Conservation (phyloP, 2,888 invertebrate species). For the Cyrtodaria siliqua region DNA sequence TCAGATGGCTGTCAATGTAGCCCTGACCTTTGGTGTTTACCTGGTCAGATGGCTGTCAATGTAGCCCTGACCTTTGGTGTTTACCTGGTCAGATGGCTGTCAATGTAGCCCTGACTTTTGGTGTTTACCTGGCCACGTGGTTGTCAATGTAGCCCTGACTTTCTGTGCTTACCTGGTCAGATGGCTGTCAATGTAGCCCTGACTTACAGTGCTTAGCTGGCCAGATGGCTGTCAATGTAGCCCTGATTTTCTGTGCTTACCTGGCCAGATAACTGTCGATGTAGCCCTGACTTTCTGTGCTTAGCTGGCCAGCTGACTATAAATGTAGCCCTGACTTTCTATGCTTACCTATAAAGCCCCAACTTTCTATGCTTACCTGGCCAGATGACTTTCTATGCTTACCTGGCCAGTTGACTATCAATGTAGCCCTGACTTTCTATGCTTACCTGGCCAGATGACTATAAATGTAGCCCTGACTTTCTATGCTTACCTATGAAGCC, state of each 20-base stretch:
- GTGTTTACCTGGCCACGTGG: conserved; percentile 79
- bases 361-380: conserved; percentile 26
- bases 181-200: no score
- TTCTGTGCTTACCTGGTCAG: conserved; percentile 80
- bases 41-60: no score
- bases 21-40: no score
- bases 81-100: no score
- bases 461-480: conserved; percentile 84
- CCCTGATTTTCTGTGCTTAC: conserved; percentile 44
- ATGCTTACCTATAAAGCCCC: no score
- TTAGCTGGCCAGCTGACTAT: conserved; percentile 34
- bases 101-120: no score
- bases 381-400: conserved; percentile 82
- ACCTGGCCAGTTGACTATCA: conserved; percentile 81
- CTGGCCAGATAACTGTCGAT: conserved; percentile 82
- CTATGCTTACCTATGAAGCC: no score
- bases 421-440: conserved; percentile 84
- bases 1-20: no score
- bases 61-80: no score
- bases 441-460: conserved; percentile 81
- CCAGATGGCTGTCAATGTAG: no score
- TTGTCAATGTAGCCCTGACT: conserved; percentile 84
- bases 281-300: conserved; percentile 82
- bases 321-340: no score
- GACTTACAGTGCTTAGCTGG: no score